Evolutionary conservation across 1,140 invertebrate species (phyloP), one percentile per base, ranked within the genome.

Genomic region (Drosophila sturtevanti): DNA sequence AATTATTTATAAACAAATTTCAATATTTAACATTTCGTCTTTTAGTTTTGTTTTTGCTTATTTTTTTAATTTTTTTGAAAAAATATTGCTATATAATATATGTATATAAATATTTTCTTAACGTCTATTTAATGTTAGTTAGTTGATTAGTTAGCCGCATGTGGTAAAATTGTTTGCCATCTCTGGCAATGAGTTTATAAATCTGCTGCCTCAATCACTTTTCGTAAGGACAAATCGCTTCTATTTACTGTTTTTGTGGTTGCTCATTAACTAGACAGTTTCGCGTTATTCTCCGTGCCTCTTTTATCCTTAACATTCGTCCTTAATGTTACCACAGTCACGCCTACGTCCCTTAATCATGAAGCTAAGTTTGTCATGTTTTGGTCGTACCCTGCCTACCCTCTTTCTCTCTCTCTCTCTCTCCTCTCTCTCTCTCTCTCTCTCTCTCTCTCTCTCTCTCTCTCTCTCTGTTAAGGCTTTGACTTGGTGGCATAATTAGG

Each of bases 261-360:
- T 48, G 41, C 41, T 48, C 41, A 48, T 48, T 48, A 48, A 21
- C 16, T 21, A 48, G 16, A 48, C 41, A 48, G 41, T 48, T 48
- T 48, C 9, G 16, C 16, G 41, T 21, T 21, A 48, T 48, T 9
- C 16, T 5, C 37, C 37, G 35, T 37, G 4, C 4, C 1, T 24
- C 27, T 31, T 6, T 7, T 6, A 31, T 31, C 27, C 27, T 31
- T 31, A 31, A 31, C 27, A 31, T 31, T 6, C 27, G 27, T 6
- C 27, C 27, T 31, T 31, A 31, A 6, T 6, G 27, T 31, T 5
- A 37, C 35, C 35, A 37, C 35, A 37, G 35, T 24, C 24, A 24
- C 24, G 24, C 24, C 24, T 24, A 24, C 24, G 24, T 6, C 27
- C 27, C 7, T 31, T 31, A 6, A 31, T 31, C 27, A 7, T 31